Conservation (phyloP, 2,113 vertebrate species). For the Sceloporus undulatus region DNA sequence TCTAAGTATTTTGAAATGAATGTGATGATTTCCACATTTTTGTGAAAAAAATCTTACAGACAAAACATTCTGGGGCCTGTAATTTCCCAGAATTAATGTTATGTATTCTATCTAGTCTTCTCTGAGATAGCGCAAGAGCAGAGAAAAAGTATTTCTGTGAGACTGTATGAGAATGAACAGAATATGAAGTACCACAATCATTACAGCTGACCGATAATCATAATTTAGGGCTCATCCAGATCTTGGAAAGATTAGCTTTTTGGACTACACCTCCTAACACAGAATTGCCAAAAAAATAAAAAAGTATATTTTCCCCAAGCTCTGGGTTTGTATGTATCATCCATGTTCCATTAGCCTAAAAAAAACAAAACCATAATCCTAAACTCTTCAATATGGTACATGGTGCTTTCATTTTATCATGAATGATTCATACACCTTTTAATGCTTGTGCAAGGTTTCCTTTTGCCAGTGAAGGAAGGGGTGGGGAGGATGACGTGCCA, state of each 20-base stretch:
- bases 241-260: neutral
- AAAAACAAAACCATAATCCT: neutral
- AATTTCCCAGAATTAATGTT: neutral
- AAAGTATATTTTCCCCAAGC: neutral
- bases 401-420: constrained; percentile 43
- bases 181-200: fast-evolving
- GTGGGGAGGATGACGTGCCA: neutral
- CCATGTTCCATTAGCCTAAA: neutral
- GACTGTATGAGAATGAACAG: neutral
- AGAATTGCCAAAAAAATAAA: neutral
- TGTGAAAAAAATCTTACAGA: neutral
- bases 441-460: neutral
- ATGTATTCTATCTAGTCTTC: neutral
- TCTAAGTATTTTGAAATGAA: constrained; percentile 21
- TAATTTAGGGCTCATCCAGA: constrained; percentile 9
- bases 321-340: neutral
- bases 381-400: neutral
- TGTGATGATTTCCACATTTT: neutral
- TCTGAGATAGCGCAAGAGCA: neutral
- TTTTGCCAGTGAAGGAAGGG: neutral
- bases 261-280: neutral
- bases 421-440: neutral
- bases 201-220: neutral
- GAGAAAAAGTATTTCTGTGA: neutral
- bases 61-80: neutral